These are phyloP conservation scores for Tor tambroides DNA, from an alignment of 2,113 vertebrate genomes.

Conservation along the genomic window DNA sequence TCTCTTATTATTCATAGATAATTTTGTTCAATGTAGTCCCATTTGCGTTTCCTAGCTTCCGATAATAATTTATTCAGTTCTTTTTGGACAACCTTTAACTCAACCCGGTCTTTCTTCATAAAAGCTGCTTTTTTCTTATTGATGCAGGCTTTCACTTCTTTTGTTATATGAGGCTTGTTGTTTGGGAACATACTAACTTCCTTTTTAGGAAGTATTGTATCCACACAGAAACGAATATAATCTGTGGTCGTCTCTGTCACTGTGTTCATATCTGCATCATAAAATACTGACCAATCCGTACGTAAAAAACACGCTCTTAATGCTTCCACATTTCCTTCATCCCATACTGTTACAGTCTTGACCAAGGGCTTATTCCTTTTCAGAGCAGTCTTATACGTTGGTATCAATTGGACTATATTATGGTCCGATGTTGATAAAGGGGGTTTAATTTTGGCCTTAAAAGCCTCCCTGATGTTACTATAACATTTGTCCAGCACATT, in stretches of 20 bases:
- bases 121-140: neutral
- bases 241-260: neutral
- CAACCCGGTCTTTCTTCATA: neutral
- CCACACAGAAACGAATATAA: neutral
- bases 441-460: neutral
- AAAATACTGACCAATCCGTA: neutral
- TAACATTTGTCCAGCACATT: no score
- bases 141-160: neutral
- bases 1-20: neutral
- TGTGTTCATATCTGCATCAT: neutral
- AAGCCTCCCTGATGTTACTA: neutral
- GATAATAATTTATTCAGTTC: neutral
- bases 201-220: neutral
- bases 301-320: neutral
- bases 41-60: no score
- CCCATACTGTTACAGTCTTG: neutral
- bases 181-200: neutral
- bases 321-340: neutral
- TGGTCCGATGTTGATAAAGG: neutral
- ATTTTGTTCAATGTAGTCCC: no score
- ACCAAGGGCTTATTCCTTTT: neutral
- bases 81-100: neutral
- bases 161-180: neutral
- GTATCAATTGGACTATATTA: neutral
- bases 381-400: neutral